Base-by-base conservation (phyloP, 2,797 vertebrate genomes). In the Sebastes trivittatus region DNA sequence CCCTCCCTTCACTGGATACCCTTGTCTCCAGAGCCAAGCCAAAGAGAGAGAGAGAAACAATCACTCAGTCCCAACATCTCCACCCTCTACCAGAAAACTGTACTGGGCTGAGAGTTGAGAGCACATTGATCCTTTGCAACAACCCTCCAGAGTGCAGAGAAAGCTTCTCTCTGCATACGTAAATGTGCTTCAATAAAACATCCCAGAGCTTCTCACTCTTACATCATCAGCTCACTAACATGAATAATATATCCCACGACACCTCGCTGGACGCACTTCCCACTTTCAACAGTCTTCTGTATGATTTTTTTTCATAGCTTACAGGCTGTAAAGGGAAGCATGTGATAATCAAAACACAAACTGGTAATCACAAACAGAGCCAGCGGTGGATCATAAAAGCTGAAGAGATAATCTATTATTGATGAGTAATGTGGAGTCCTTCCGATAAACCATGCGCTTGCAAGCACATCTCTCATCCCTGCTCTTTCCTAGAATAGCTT, bases 391-490 rank as follows among this genome's bases (percentile, higher is more conserved):
- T 80, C 75, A 83, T 73, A 80, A 73, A 81, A 83, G 77, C 84
- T 84, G 84, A 86, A 30, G 77, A 86, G 86, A 91, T 93, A 42
- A 94, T 95, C 90, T 84, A 95, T 94, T 91, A 94, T 91, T 87
- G 88, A 94, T 93, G 91, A 93, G 89, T 93, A 90, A 94, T 88
- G 88, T 87, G 84, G 71, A 81, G 78, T 88, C 87, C 86, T 93
- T 93, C 89, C 89, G 59, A 87, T 92, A 93, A 93, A 93, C 81
- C 65, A 74, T 85, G 88, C 5, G 2, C 55, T 72, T 72, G 78
- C 83, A 77, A 86, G 82, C 91, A 85, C 61, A 80, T 88, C 82
- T 80, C 82, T 90, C 89, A 87, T 88, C 84, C 80, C 80, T 78
- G 78, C 85, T 73, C 86, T 74, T 92, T 93, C 90, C 92, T 77